Conservation (phyloP, 2,797 vertebrate species). For the Taenioides sp. region DNA sequence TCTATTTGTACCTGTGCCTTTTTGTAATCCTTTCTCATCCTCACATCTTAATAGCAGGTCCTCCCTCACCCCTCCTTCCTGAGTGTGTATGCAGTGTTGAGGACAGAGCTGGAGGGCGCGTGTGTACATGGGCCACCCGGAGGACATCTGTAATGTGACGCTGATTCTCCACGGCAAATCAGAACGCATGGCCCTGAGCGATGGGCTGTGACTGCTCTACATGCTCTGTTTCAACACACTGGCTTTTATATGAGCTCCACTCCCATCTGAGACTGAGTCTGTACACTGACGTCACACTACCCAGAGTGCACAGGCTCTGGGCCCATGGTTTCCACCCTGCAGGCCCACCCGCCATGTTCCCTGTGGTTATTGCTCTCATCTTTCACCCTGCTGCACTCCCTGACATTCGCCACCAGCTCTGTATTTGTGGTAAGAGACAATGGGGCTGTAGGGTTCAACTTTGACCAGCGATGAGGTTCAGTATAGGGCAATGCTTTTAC, state of each 20-base stretch:
- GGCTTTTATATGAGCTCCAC: constrained; percentile 23
- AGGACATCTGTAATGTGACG: constrained; percentile 47
- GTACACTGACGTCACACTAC: constrained; percentile 44
- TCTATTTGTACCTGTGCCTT: neutral
- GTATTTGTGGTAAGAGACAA: constrained; percentile 51
- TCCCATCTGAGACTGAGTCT: constrained; percentile 15
- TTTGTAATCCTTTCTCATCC: neutral
- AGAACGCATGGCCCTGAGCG: constrained; percentile 25
- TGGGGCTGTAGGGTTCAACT: constrained; percentile 37
- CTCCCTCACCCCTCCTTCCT: constrained; percentile 13
- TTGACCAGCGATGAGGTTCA: constrained; percentile 40
- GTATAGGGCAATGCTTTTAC: constrained; percentile 12
- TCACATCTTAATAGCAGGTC: constrained; percentile 24
- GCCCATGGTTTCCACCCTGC: constrained; percentile 12
- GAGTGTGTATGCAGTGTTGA: constrained; percentile 8
- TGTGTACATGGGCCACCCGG: constrained; percentile 47
- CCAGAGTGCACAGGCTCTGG: constrained; percentile 13
- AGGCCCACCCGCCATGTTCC: constrained; percentile 34
- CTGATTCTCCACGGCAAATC: constrained; percentile 50
- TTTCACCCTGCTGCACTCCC: constrained; percentile 48
- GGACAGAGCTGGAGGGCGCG: constrained; percentile 17
- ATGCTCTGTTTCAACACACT: constrained; percentile 12
- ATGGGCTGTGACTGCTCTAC: constrained; percentile 32
- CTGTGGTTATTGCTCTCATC: constrained; percentile 68
- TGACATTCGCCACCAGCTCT: constrained; percentile 68